These are phyloP conservation scores for Amiota mariae DNA, from an alignment of 2,888 invertebrate species.

Conservation along the genomic window DNA sequence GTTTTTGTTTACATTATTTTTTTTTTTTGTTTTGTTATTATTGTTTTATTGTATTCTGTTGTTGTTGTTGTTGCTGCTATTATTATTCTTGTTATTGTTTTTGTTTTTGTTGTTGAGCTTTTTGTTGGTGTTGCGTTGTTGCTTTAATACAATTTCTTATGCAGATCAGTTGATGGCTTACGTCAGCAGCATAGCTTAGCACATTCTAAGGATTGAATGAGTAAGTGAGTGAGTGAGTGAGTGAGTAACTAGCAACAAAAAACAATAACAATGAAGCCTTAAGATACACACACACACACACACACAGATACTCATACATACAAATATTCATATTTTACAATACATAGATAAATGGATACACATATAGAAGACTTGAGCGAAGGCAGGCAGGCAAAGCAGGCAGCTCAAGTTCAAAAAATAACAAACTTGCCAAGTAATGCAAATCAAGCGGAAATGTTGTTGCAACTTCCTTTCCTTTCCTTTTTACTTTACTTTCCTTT, in stretches of 20 bases:
- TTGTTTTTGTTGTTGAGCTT: too few species aligned
- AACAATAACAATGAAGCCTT: constrained; percentile 37
- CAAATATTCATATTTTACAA: background rate
- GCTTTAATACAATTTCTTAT: constrained; percentile 64
- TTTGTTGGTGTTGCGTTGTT: constrained; percentile 52
- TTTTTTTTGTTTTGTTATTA: constrained; percentile 6
- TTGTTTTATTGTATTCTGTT: constrained; percentile 3
- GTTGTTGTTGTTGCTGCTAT: constrained; percentile 28
- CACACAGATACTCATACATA: constrained; percentile 4
- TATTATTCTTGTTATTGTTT: background rate
- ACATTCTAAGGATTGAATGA: constrained; percentile 18
- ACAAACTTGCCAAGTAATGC: constrained; percentile 64
- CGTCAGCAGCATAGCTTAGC: constrained; percentile 48
- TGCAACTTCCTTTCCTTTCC: constrained; percentile 3
- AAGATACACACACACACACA: constrained; percentile 25
- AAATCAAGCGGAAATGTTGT: constrained; percentile 66
- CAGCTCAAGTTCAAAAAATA: constrained; percentile 63
- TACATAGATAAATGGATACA: background rate
- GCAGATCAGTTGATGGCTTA: constrained; percentile 50
- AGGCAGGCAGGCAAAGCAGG: constrained; percentile 35
- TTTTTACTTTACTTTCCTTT: background rate
- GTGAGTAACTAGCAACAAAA: constrained; percentile 36
- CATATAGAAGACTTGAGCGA: constrained; percentile 28
- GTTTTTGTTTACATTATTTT: too few species aligned
- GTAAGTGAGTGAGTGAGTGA: too few species aligned